Conservation (phyloP, 2,113 vertebrate species). For the Ochotona curzoniae region DNA sequence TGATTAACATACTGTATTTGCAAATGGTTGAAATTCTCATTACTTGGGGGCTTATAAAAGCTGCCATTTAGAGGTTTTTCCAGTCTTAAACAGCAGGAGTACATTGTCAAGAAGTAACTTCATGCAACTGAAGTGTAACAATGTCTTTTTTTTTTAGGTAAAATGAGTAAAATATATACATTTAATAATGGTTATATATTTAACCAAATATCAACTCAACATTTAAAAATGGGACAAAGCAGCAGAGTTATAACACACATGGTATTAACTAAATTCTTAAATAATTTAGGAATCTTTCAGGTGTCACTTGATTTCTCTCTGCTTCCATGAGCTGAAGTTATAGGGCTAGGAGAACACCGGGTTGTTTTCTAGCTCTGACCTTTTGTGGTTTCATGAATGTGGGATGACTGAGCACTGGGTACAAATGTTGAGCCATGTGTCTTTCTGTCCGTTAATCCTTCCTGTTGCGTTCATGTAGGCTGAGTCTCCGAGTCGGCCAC, state of each 20-base stretch:
- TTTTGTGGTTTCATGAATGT: constrained; percentile 29
- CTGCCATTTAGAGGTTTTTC: neutral
- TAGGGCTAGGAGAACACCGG: neutral
- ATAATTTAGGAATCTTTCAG: constrained; percentile 23
- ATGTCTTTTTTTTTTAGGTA: too few relatives aligned
- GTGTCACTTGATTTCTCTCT: neutral
- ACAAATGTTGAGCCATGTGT: constrained; percentile 51
- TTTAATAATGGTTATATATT: neutral
- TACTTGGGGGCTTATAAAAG: neutral
- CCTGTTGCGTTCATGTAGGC: constrained; percentile 36
- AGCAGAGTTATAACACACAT: neutral
- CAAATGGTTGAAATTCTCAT: neutral
- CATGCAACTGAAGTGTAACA: neutral
- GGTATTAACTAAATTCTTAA: neutral
- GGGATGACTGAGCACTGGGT: constrained; percentile 50
- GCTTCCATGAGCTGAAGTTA: constrained; percentile 42
- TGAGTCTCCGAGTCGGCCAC: neutral
- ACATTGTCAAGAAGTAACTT: neutral
- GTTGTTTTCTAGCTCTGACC: constrained; percentile 42
- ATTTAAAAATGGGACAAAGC: neutral
- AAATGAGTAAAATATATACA: constrained; percentile 7
- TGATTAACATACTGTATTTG: neutral
- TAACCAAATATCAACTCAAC: neutral
- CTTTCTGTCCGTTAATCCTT: constrained; percentile 58
- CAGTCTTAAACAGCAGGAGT: neutral